phyloP scores from a whole-genome alignment of 1,140 invertebrate genomes.

The Leptopilina boulardi region DNA sequence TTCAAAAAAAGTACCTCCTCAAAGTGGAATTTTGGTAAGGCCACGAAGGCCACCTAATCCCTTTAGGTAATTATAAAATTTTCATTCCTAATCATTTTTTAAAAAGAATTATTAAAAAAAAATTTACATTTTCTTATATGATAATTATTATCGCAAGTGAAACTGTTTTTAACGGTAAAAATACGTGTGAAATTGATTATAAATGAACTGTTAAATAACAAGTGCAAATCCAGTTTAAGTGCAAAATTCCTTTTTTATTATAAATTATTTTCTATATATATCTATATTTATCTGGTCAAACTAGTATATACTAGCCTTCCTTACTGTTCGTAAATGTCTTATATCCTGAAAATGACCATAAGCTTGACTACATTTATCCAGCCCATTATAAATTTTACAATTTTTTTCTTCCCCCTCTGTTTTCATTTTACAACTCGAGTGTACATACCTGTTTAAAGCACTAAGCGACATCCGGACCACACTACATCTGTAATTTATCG shows the following conservation, averaged over 20 bases:
- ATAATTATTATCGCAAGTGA: no score
- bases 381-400: slow-evolving; percentile 9
- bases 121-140: no score
- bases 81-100: no score
- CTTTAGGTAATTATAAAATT: slow-evolving; percentile 67
- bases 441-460: neutral
- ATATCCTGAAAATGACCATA: neutral
- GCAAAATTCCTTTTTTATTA: neutral
- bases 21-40: slow-evolving; percentile 80
- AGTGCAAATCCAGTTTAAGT: no score
- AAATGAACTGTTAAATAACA: no score
- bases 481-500: slow-evolving; percentile 13
- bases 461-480: slow-evolving; percentile 27
- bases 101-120: no score
- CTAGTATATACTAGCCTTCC: neutral
- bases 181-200: no score
- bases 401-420: neutral
- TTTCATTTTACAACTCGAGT: slow-evolving; percentile 7
- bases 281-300: neutral
- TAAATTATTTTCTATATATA: slow-evolving; percentile 8
- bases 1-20: slow-evolving; percentile 82
- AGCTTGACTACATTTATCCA: neutral
- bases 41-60: slow-evolving; percentile 73
- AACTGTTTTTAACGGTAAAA: no score
- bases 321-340: neutral